Evolutionary conservation across 2,797 vertebrate genomes (phyloP).

Genomic region (Cynopterus sphinx): DNA sequence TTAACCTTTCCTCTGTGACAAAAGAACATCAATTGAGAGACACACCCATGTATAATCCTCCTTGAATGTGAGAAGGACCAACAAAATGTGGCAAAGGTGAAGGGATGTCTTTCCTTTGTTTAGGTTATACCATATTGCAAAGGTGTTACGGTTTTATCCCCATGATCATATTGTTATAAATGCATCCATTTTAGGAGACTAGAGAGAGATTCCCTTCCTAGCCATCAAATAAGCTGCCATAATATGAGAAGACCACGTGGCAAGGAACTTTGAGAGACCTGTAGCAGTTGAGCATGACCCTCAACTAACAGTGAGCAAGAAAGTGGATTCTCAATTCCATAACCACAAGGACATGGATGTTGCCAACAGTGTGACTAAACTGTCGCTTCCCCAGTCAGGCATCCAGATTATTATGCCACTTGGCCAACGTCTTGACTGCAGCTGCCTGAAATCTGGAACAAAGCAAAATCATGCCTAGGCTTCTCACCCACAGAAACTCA

Average conservation of each 20-base stretch:
- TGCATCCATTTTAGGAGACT: background rate
- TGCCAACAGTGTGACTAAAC: background rate
- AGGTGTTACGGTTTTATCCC: background rate
- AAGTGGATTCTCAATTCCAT: background rate
- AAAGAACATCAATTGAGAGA: background rate
- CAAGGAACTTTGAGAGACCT: background rate
- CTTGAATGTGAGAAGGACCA: background rate
- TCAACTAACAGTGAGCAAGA: background rate
- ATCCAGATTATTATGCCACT: background rate
- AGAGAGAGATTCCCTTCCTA: background rate
- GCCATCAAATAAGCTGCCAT: background rate
- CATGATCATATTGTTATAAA: background rate
- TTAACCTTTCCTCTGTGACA: background rate
- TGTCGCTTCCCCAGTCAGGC: background rate
- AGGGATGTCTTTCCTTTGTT: background rate
- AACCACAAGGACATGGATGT: background rate
- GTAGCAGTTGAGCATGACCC: background rate
- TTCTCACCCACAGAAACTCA: background rate
- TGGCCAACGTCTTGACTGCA: background rate
- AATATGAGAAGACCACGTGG: fast-evolving
- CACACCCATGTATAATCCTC: fast-evolving
- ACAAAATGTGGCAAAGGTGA: background rate
- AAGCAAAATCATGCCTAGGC: background rate
- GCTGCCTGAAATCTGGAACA: background rate
- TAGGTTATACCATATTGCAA: background rate